Evolutionary conservation across 2,888 invertebrate species (phyloP).

Genomic region (Pimpla rufipes): DNA sequence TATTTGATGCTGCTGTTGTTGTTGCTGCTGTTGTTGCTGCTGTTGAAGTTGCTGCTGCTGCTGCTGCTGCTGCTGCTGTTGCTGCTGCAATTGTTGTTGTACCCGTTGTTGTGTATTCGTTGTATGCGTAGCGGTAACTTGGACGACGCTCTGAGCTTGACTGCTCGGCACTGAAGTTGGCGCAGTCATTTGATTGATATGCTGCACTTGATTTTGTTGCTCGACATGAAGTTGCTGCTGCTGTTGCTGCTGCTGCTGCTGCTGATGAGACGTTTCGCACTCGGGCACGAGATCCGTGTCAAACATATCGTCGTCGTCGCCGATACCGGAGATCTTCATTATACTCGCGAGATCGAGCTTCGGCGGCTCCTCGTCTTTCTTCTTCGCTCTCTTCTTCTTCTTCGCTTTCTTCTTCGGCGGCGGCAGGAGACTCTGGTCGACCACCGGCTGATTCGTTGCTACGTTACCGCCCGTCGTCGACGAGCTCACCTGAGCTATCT

Average conservation of each 20-base stretch:
- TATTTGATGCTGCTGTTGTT: constrained; percentile 68
- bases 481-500: constrained; percentile 79
- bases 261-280: constrained; percentile 72
- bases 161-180: constrained; percentile 72
- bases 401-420: constrained; percentile 86
- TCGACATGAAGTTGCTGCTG: constrained; percentile 67
- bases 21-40: constrained; percentile 73
- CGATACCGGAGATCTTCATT: constrained; percentile 91
- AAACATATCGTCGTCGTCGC: constrained; percentile 89
- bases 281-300: constrained; percentile 81
- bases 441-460: constrained; percentile 74
- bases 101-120: constrained; percentile 74
- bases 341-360: constrained; percentile 90
- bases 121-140: constrained; percentile 80
- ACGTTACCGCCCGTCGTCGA: constrained; percentile 74
- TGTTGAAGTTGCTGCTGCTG: constrained; percentile 72
- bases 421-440: constrained; percentile 84
- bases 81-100: constrained; percentile 67
- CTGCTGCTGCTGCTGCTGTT: constrained; percentile 69
- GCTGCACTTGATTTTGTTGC: constrained; percentile 73
- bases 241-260: constrained; percentile 74
- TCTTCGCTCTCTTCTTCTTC: constrained; percentile 87
- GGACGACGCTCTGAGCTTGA: constrained; percentile 75
- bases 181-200: constrained; percentile 69
- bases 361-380: constrained; percentile 85